These are phyloP conservation scores for Tapirus indicus DNA, from an alignment of 2,797 vertebrate genomes.

Conservation along the genomic window DNA sequence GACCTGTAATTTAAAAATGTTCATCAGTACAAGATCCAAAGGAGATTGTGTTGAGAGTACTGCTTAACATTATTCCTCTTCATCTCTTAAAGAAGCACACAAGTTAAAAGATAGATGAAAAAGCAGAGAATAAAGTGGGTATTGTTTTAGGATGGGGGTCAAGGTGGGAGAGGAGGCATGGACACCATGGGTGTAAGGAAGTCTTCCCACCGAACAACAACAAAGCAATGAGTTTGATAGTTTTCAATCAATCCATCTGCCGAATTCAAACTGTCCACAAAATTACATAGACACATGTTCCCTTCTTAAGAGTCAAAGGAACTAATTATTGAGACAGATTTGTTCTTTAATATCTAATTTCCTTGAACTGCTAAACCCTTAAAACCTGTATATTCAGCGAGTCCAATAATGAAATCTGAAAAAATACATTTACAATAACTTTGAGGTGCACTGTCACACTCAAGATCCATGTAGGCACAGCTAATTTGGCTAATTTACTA, in stretches of 20 bases:
- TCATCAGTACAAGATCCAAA: neutral
- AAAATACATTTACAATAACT: neutral
- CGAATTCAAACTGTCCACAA: neutral
- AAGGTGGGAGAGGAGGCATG: neutral
- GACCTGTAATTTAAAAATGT: neutral
- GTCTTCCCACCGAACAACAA: neutral
- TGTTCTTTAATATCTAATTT: neutral
- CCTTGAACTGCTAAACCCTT: slow-evolving; percentile 4
- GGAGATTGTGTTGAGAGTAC: neutral
- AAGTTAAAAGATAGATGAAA: neutral
- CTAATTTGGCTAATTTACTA: neutral
- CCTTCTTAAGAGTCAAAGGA: neutral
- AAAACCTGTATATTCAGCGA: neutral
- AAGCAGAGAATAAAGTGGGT: neutral
- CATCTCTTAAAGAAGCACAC: neutral
- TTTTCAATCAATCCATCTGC: neutral
- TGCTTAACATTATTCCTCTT: neutral
- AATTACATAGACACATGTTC: neutral
- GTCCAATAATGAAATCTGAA: neutral
- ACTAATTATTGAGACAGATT: neutral
- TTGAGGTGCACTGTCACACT: neutral
- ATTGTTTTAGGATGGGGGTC: neutral
- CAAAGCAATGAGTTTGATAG: neutral
- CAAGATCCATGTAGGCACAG: neutral
- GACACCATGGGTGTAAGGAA: neutral